Conservation (phyloP, 2,113 vertebrate genomes). For the Xerus inauris region DNA sequence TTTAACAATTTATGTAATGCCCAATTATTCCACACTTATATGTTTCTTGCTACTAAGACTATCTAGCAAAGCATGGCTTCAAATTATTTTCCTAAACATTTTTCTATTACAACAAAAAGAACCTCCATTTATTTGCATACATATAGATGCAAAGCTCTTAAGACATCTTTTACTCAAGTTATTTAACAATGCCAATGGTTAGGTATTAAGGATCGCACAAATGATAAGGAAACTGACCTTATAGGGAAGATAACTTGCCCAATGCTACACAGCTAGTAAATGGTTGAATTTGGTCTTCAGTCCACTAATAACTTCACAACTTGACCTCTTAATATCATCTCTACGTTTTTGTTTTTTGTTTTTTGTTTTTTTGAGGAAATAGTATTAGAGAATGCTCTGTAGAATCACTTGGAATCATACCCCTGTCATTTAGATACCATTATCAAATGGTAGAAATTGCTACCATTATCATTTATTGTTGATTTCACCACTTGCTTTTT, state of each 20-base stretch:
- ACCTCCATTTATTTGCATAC: background rate
- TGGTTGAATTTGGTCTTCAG: conserved; percentile 7
- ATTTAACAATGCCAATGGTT: background rate
- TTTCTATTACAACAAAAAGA: background rate
- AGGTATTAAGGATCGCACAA: background rate
- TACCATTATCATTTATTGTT: background rate
- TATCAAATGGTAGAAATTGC: background rate
- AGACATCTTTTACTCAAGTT: background rate
- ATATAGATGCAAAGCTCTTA: background rate
- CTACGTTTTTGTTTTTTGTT: conserved; percentile 10
- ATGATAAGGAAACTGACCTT: background rate
- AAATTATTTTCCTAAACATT: background rate
- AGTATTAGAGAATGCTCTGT: background rate
- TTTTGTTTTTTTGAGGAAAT: conserved; percentile 19
- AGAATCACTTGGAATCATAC: background rate
- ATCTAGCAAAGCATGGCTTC: background rate
- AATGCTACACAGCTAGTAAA: background rate
- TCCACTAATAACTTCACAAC: background rate
- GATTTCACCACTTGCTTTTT: background rate
- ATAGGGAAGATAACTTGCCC: background rate
- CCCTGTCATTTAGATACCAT: background rate
- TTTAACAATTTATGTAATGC: background rate
- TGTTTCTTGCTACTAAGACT: background rate
- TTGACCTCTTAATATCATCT: background rate
- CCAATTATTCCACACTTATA: background rate